Evolutionary conservation across 2,113 vertebrate genomes (phyloP).

Genomic region (Saccopteryx bilineata): DNA sequence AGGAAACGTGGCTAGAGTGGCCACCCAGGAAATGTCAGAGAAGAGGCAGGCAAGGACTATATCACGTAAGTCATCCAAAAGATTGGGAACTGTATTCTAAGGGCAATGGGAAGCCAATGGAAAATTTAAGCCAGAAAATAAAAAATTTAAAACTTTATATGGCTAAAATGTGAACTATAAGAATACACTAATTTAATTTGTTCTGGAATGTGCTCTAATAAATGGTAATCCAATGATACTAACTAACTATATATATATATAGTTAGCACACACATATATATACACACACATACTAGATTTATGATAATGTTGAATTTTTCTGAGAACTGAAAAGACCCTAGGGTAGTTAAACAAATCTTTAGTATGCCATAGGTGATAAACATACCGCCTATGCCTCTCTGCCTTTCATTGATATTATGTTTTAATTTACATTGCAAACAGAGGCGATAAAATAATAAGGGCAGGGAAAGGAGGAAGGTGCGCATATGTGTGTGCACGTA

Average conservation of each 20-base stretch:
- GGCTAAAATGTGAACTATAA: neutral
- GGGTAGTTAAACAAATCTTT: neutral
- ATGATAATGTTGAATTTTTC: neutral
- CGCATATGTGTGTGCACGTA: rapidly evolving
- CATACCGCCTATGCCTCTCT: neutral
- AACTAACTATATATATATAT: no score
- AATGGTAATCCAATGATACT: neutral
- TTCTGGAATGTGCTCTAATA: neutral
- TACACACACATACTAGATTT: neutral
- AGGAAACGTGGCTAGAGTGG: neutral
- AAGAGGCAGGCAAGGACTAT: neutral
- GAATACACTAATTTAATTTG: slow-evolving; percentile 17
- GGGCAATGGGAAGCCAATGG: neutral
- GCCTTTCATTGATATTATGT: neutral
- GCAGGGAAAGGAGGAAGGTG: neutral
- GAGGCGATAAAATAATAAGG: neutral
- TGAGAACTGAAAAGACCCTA: neutral
- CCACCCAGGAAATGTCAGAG: neutral
- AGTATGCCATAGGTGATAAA: neutral
- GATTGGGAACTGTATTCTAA: neutral
- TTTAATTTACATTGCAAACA: slow-evolving; percentile 15
- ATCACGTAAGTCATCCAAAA: neutral
- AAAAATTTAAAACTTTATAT: neutral
- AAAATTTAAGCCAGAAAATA: neutral
- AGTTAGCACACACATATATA: no score